Conservation (phyloP, 2,888 invertebrate species). For the Alviniconcha strummeri region DNA sequence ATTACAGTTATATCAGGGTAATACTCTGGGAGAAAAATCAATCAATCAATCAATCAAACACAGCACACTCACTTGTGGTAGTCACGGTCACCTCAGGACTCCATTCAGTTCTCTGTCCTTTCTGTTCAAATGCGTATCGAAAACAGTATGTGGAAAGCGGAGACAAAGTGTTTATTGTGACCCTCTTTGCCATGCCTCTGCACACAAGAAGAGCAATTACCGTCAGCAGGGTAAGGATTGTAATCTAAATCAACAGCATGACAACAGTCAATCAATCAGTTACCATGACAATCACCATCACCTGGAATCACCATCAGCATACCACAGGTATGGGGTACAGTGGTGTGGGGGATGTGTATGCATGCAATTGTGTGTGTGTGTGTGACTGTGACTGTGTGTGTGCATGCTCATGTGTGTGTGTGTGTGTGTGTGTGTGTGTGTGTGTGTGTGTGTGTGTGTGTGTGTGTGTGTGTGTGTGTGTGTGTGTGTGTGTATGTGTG, state of each 20-base stretch:
- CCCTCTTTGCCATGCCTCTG: slow-evolving; percentile 15
- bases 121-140: slow-evolving; percentile 17
- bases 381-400: no score
- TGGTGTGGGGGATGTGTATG: no score
- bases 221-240: no score
- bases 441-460: neutral
- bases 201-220: neutral
- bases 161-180: neutral
- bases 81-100: neutral
- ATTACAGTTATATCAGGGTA: no score
- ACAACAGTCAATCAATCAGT: neutral
- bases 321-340: neutral
- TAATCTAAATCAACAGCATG: neutral
- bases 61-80: slow-evolving; percentile 13
- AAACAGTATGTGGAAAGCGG: neutral
- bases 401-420: no score
- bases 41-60: neutral
- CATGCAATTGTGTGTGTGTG: no score
- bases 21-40: no score
- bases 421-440: no score
- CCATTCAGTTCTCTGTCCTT: neutral
- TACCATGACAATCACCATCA: no score
- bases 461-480: slow-evolving; percentile 14
- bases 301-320: neutral
- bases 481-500: slow-evolving; percentile 4